A percentile compares a stretch with the other conserved stretches of the same genome.
Evolutionary conservation across 2,113 vertebrate species (phyloP).

Genomic region (Pseudopodoces humilis): DNA sequence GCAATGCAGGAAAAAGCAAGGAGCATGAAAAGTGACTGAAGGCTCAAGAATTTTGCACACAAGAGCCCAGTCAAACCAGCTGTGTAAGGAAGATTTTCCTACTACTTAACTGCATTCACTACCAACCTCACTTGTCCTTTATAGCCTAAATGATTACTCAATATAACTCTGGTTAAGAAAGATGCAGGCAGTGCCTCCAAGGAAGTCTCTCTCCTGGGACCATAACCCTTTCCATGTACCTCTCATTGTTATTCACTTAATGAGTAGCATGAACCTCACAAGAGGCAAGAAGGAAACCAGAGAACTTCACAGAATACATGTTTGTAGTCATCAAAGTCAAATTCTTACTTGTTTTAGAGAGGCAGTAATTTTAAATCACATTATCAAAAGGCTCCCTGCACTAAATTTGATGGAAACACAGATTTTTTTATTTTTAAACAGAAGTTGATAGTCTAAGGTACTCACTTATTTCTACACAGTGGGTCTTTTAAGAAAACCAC

Average conservation of each 20-base stretch:
- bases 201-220: not conserved
- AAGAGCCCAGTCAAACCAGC: not conserved
- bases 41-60: not conserved
- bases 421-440: not conserved
- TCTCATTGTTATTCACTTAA: not conserved
- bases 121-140: not conserved
- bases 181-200: not conserved
- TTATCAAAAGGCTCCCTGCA: not conserved
- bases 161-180: not conserved
- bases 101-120: not conserved
- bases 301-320: not conserved
- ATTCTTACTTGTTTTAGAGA: not conserved
- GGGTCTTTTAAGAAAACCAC: not conserved
- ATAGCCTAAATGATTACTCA: not conserved
- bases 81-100: not conserved
- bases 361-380: not conserved
- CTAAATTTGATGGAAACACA: not conserved
- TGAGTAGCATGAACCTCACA: not conserved
- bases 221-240: not conserved
- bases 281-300: not conserved
- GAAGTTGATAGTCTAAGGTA: not conserved
- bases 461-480: not conserved
- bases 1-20: not conserved
- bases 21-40: not conserved
- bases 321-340: not conserved